These are phyloP conservation scores for Papilio protenor DNA, from an alignment of 2,888 invertebrate genomes.

Conservation along the genomic window DNA sequence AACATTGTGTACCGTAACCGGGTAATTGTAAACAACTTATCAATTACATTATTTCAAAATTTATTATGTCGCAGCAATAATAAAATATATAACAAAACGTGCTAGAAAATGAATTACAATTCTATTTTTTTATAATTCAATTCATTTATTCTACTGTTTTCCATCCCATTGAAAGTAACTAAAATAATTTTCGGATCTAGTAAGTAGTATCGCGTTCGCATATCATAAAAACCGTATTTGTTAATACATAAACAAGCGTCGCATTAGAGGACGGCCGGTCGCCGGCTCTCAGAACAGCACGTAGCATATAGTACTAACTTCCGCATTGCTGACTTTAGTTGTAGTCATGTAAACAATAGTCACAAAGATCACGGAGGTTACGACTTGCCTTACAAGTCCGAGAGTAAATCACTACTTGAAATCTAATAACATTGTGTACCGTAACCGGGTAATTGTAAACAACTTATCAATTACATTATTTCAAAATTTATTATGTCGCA, in stretches of 20 bases:
- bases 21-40: neutral
- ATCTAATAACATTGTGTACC: neutral
- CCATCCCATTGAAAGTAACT: no score
- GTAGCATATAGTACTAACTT: neutral
- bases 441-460: neutral
- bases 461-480: neutral
- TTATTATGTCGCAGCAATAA: neutral
- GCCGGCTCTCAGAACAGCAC: neutral
- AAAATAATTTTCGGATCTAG: no score
- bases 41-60: neutral
- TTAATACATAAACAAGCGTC: neutral
- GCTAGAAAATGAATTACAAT: no score
- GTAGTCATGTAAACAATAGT: slow-evolving; percentile 5
- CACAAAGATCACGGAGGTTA: neutral
- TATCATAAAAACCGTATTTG: neutral
- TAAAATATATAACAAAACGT: neutral
- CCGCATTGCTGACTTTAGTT: slow-evolving; percentile 10
- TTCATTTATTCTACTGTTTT: no score
- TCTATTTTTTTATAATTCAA: no score
- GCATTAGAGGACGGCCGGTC: neutral
- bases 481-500: neutral
- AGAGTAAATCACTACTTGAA: neutral
- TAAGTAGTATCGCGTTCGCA: no score
- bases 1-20: neutral
- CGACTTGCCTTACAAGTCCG: neutral